Percentiles rank a stretch among this genome's conserved stretches.
Conservation (phyloP, 2,113 vertebrate genomes). For the Corapipo altera region DNA sequence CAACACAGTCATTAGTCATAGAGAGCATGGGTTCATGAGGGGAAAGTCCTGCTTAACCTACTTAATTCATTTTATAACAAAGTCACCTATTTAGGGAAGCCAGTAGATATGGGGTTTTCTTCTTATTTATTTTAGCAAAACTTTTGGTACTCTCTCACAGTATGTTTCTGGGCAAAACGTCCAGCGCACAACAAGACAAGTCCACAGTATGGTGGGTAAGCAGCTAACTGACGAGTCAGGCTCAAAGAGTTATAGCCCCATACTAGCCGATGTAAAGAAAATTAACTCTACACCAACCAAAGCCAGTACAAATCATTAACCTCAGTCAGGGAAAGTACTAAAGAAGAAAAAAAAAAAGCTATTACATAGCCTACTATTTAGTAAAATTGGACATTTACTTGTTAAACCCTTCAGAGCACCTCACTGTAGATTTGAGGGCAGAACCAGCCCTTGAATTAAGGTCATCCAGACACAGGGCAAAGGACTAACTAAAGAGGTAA, state of each 20-base stretch:
- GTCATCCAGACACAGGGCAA: background rate
- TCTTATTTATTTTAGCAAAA: background rate
- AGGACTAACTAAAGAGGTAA: background rate
- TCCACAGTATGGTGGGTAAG: background rate
- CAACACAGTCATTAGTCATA: background rate
- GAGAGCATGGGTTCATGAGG: background rate
- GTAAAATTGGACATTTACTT: background rate
- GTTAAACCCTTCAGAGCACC: background rate
- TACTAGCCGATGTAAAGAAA: background rate
- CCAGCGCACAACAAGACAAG: background rate
- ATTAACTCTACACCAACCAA: background rate
- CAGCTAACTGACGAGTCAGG: fast-evolving
- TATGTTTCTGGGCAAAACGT: background rate
- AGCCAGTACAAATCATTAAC: background rate
- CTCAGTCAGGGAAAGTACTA: background rate
- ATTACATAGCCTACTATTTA: background rate
- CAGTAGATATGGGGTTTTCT: background rate
- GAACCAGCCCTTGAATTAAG: background rate
- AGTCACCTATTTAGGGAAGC: background rate
- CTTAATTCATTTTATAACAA: background rate
- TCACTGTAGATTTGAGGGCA: background rate
- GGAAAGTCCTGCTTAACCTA: background rate
- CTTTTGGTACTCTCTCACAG: background rate
- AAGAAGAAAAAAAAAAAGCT: background rate
- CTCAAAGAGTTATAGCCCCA: background rate